Conservation (phyloP, 2,113 vertebrate species). For the Perca schrenkii region DNA sequence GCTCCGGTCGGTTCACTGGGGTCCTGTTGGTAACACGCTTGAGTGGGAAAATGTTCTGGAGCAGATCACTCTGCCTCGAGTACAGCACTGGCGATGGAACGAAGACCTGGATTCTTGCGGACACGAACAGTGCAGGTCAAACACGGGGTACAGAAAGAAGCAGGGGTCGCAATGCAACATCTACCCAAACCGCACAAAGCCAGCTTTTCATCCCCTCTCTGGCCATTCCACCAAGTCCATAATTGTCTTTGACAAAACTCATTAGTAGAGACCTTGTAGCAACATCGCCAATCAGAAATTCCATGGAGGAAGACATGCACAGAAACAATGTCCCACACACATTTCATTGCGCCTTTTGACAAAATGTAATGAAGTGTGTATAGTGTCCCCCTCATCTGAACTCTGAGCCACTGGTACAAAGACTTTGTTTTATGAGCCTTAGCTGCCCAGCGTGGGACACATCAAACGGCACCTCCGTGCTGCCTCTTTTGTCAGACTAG, state of each 20-base stretch:
- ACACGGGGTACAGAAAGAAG: slow-evolving; percentile 83
- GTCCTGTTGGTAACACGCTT: slow-evolving; percentile 44
- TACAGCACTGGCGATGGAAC: slow-evolving; percentile 31
- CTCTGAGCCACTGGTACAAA: slow-evolving; percentile 83
- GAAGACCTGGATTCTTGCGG: slow-evolving; percentile 65
- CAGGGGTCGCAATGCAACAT: slow-evolving; percentile 79
- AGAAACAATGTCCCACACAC: slow-evolving; percentile 86
- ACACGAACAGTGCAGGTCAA: slow-evolving; percentile 79
- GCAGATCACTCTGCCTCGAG: slow-evolving; percentile 57
- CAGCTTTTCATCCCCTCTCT: slow-evolving; percentile 86
- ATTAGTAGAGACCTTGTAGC: slow-evolving; percentile 89
- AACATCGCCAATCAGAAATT: slow-evolving; percentile 86
- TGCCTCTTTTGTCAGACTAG: slow-evolving; percentile 77
- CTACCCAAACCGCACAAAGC: slow-evolving; percentile 86
- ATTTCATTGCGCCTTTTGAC: slow-evolving; percentile 89
- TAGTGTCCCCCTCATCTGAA: slow-evolving; percentile 85
- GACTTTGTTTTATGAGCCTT: slow-evolving; percentile 84
- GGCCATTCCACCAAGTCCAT: slow-evolving; percentile 80
- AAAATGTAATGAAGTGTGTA: slow-evolving; percentile 91
- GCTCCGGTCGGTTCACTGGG: slow-evolving; percentile 42
- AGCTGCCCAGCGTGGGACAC: slow-evolving; percentile 86
- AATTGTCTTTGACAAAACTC: slow-evolving; percentile 93
- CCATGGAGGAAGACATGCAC: slow-evolving; percentile 85
- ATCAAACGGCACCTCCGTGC: slow-evolving; percentile 83
- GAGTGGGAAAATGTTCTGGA: slow-evolving; percentile 59